Conservation (phyloP, 2,113 vertebrate species). For the Trogon surrucura region DNA sequence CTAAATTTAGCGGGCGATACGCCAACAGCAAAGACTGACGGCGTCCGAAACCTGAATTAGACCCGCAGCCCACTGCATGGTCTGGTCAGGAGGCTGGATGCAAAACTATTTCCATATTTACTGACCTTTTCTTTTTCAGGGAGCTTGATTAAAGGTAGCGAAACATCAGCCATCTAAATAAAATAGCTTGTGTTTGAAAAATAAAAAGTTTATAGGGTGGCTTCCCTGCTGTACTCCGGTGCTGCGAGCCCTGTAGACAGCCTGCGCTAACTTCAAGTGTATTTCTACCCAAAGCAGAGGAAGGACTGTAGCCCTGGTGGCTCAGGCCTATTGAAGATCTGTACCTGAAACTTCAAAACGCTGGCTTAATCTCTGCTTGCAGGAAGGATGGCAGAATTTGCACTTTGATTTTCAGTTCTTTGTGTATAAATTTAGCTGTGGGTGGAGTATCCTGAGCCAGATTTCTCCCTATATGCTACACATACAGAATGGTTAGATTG, state of each 20-base stretch:
- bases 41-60: background rate
- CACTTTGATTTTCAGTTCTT: conserved; percentile 55
- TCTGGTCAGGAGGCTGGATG: background rate
- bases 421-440: conserved; percentile 54
- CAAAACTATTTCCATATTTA: background rate
- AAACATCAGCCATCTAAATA: background rate
- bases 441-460: conserved; percentile 27
- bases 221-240: background rate
- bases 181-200: background rate
- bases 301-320: background rate
- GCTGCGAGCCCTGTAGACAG: background rate
- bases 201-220: background rate
- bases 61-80: background rate
- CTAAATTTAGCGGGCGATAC: conserved; percentile 53
- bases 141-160: background rate
- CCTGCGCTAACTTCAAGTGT: conserved; percentile 12
- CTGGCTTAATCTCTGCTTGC: background rate
- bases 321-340: conserved; percentile 23
- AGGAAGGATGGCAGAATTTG: background rate
- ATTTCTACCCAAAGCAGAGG: background rate
- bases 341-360: conserved; percentile 25
- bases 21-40: background rate
- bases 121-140: background rate
- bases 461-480: conserved; percentile 23
- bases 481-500: conserved; percentile 35